Conservation (phyloP, 2,888 invertebrate species). For the Rosalia funebris region DNA sequence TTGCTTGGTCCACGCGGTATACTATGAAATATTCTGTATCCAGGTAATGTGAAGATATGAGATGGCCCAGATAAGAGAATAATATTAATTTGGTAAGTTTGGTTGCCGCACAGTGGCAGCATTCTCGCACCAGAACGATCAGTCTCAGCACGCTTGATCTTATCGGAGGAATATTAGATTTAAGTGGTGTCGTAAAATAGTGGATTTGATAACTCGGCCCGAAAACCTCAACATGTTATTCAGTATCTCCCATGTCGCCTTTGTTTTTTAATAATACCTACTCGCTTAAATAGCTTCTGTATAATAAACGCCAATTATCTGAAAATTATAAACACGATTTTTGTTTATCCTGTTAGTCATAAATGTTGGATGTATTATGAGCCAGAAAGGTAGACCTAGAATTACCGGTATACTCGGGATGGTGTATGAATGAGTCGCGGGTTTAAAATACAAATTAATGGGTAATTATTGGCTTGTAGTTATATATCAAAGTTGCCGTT, state of each 20-base stretch:
- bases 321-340: constrained; percentile 30
- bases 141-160: constrained; percentile 52
- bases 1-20: constrained; percentile 2
- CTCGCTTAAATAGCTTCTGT: constrained; percentile 34
- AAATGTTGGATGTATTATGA: constrained; percentile 17
- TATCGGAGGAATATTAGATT: constrained; percentile 57
- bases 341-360: constrained; percentile 26
- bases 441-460: constrained; percentile 12
- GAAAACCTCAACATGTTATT: constrained; percentile 35
- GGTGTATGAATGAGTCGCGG: neutral
- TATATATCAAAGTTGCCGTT: constrained; percentile 8
- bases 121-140: constrained; percentile 52
- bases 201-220: constrained; percentile 54
- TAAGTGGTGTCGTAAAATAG: constrained; percentile 58
- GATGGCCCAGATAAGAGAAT: constrained; percentile 34
- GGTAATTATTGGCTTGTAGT: constrained; percentile 5
- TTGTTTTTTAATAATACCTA: constrained; percentile 24
- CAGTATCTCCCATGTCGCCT: neutral
- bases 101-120: constrained; percentile 53
- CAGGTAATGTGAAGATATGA: constrained; percentile 25
- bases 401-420: constrained; percentile 11
- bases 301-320: constrained; percentile 42
- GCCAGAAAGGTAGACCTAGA: constrained; percentile 17
- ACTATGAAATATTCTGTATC: constrained; percentile 7
- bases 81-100: constrained; percentile 41